phyloP scores from a whole-genome alignment of 2,113 vertebrate species.

The Dolichotis patagonum region DNA sequence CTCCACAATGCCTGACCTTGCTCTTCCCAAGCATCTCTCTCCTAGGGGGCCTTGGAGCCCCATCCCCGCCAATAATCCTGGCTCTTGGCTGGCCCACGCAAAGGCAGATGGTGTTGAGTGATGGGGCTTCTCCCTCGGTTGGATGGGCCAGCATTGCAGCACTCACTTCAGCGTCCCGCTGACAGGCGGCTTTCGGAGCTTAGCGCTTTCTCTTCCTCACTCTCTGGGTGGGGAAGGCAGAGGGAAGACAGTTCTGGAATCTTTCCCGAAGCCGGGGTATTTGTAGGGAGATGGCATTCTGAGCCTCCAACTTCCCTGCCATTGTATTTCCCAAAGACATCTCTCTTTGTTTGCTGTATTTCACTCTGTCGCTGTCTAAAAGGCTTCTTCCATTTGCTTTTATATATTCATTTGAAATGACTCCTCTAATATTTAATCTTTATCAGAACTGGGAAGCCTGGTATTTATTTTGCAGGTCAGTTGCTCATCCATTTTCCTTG shows the following conservation, averaged over 20 bases:
- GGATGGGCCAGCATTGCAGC: constrained; percentile 67
- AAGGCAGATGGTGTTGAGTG: constrained; percentile 80
- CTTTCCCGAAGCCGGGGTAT: not conserved
- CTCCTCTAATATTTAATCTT: constrained; percentile 87
- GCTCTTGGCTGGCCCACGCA: constrained; percentile 53
- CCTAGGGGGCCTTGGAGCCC: constrained; percentile 41
- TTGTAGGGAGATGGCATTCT: not conserved
- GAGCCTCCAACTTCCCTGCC: constrained; percentile 34
- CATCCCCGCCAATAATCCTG: constrained; percentile 44
- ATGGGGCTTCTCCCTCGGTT: constrained; percentile 74
- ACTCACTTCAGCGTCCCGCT: constrained; percentile 69
- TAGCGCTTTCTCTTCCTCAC: not conserved
- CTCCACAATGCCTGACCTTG: constrained; percentile 13
- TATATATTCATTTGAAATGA: constrained; percentile 85
- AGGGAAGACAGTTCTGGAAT: not conserved
- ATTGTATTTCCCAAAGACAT: not conserved
- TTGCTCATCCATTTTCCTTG: constrained; percentile 84
- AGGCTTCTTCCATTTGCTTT: constrained; percentile 82
- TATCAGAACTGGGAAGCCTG: constrained; percentile 84
- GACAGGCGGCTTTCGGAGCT: constrained; percentile 1
- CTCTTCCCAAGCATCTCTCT: not conserved
- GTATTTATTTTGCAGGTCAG: constrained; percentile 86
- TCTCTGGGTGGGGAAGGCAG: not conserved
- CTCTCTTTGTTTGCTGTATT: constrained; percentile 54
- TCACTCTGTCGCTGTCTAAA: constrained; percentile 74